Evolutionary conservation across 2,888 invertebrate species (phyloP).

Genomic region (Machimus atricapillus): DNA sequence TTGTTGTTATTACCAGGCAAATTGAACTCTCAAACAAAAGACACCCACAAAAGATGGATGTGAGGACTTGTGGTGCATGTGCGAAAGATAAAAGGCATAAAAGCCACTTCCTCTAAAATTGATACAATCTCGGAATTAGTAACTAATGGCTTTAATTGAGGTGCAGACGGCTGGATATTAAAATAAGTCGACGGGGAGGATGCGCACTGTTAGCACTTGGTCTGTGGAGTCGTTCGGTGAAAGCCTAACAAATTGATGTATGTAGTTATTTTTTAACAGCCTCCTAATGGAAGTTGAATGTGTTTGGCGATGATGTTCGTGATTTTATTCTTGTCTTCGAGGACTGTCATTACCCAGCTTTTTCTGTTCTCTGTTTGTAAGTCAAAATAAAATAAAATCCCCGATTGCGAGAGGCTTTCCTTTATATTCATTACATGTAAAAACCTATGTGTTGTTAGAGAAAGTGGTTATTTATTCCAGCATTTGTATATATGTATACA

Average conservation of each 20-base stretch:
- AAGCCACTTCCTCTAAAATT: background rate
- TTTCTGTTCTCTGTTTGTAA: background rate
- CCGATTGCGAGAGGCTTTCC: too few relatives aligned
- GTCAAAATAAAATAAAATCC: too few relatives aligned
- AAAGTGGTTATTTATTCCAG: too few relatives aligned
- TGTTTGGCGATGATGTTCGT: background rate
- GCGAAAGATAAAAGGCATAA: background rate
- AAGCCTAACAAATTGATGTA: background rate
- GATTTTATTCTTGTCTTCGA: background rate
- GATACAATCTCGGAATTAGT: background rate
- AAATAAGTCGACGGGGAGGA: background rate
- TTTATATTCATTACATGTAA: too few relatives aligned
- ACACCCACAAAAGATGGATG: background rate
- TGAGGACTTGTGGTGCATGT: background rate
- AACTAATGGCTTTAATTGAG: slow-evolving; percentile 1
- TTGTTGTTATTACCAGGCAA: slow-evolving; percentile 11
- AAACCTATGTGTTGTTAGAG: too few relatives aligned
- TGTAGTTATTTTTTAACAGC: background rate
- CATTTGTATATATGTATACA: too few relatives aligned
- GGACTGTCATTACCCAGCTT: background rate
- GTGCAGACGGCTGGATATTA: slow-evolving; percentile 9
- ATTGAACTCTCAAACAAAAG: slow-evolving; percentile 4
- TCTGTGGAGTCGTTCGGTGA: background rate
- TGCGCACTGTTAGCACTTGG: background rate
- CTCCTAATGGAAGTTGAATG: background rate